Evolutionary conservation across 53 echinoderm and acorn worm species (phyloP).

Genomic region (Mesocentrotus franciscanus): DNA sequence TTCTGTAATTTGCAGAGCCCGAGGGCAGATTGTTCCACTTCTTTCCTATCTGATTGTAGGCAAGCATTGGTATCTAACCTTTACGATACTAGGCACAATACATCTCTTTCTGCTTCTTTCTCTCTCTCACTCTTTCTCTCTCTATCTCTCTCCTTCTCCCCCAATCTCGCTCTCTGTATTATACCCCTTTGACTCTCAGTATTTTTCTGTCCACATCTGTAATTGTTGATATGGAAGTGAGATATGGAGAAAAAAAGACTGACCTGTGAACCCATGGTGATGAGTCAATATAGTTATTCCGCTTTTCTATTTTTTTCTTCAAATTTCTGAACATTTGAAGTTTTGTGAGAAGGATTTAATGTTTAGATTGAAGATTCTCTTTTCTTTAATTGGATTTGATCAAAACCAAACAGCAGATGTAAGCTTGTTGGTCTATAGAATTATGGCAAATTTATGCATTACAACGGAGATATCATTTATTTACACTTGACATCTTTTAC

Average conservation of each 20-base stretch:
- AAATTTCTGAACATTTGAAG: neutral
- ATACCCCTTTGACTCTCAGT: neutral
- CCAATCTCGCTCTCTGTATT: neutral
- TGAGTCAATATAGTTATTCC: neutral
- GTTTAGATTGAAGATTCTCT: neutral
- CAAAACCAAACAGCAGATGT: neutral
- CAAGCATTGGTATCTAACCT: conserved; percentile 30
- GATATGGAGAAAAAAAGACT: neutral
- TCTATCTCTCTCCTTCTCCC: neutral
- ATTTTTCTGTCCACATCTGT: neutral
- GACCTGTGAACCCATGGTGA: neutral
- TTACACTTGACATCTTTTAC: neutral
- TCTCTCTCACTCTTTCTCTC: neutral
- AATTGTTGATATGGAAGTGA: neutral
- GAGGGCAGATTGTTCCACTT: conserved; percentile 63
- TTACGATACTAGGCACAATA: neutral
- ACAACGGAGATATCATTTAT: neutral
- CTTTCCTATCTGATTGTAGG: conserved; percentile 57
- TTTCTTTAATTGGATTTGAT: neutral
- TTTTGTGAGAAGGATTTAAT: neutral
- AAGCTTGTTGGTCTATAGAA: neutral
- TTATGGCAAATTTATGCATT: too few relatives aligned
- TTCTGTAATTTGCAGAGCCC: conserved; percentile 50
- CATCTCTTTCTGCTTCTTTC: neutral
- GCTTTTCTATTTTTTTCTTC: neutral